Evolutionary conservation across 2,797 vertebrate species (phyloP).

Genomic region (Cyclopterus lumpus): DNA sequence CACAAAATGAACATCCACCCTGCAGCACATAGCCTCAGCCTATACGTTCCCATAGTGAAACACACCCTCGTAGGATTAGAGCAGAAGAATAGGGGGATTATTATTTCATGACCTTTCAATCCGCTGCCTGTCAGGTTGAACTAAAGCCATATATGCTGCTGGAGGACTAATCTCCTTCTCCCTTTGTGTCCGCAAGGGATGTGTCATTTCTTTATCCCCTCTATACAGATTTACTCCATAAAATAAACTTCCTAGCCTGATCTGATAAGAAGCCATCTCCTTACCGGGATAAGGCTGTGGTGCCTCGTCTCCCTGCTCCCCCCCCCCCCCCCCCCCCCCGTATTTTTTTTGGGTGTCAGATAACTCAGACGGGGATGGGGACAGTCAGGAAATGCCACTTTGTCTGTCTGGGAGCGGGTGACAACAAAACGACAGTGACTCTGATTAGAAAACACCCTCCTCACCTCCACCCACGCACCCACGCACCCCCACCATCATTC

Average conservation of each 20-base stretch:
- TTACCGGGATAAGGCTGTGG: conserved; percentile 78
- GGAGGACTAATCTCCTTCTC: conserved; percentile 84
- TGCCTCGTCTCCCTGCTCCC: conserved; percentile 71
- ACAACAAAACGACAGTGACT: conserved; percentile 82
- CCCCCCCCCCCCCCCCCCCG: conserved; percentile 62
- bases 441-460: conserved; percentile 79
- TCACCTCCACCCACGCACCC: neutral
- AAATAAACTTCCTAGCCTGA: conserved; percentile 84
- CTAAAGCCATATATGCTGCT: conserved; percentile 85
- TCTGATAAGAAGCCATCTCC: conserved; percentile 84
- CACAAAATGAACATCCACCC: conserved; percentile 78
- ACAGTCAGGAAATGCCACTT: conserved; percentile 83
- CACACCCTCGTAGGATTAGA: conserved; percentile 84
- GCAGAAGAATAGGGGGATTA: conserved; percentile 83
- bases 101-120: conserved; percentile 86
- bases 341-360: conserved; percentile 83
- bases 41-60: conserved; percentile 82
- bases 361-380: conserved; percentile 79
- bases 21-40: conserved; percentile 73
- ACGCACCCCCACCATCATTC: neutral
- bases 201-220: conserved; percentile 85
- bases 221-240: conserved; percentile 85
- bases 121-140: conserved; percentile 84
- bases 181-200: conserved; percentile 83
- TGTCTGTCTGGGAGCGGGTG: conserved; percentile 80